phyloP scores from a whole-genome alignment of 2,113 vertebrate genomes.

The Chaetodon trifascialis region DNA sequence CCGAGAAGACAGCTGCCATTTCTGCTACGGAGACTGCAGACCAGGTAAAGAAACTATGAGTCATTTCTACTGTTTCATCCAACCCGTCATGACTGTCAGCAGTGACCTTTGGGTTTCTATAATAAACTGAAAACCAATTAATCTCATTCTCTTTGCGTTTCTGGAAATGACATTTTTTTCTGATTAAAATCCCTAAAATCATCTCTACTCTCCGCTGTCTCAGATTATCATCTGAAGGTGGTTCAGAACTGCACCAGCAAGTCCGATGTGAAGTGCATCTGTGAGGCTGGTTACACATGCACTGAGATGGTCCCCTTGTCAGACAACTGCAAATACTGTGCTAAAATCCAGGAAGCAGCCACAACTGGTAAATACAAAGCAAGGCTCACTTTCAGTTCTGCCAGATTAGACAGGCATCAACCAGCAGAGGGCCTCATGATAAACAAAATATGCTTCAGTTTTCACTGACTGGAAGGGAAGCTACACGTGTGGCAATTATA shows the following conservation, averaged over 20 bases:
- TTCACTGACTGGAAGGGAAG: background rate
- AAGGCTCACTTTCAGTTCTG: background rate
- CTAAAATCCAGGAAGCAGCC: background rate
- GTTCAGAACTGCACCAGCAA: slow-evolving; percentile 53
- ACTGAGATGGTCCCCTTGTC: accelerated
- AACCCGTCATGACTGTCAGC: background rate
- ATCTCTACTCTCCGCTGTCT: background rate
- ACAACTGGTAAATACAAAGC: slow-evolving; percentile 50
- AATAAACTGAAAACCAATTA: background rate
- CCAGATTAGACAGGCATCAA: background rate
- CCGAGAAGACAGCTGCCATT: slow-evolving; percentile 55
- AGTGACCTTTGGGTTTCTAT: background rate
- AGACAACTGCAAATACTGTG: slow-evolving; percentile 56
- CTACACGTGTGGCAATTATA: background rate
- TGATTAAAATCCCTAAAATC: background rate
- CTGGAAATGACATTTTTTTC: background rate
- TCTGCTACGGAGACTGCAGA: slow-evolving; percentile 76
- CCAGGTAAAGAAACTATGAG: slow-evolving; percentile 61
- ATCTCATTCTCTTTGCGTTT: slow-evolving; percentile 1
- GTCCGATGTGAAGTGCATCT: slow-evolving; percentile 58
- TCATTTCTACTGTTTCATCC: slow-evolving; percentile 8
- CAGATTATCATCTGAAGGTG: slow-evolving; percentile 65
- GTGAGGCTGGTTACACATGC: slow-evolving; percentile 62
- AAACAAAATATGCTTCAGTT: background rate
- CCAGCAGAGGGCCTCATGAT: slow-evolving; percentile 6